Percentiles rank a stretch among this genome's conserved stretches.
These are phyloP conservation scores for Aphidius gifuensis DNA, from an alignment of 1,140 invertebrate species.

Conservation along the genomic window DNA sequence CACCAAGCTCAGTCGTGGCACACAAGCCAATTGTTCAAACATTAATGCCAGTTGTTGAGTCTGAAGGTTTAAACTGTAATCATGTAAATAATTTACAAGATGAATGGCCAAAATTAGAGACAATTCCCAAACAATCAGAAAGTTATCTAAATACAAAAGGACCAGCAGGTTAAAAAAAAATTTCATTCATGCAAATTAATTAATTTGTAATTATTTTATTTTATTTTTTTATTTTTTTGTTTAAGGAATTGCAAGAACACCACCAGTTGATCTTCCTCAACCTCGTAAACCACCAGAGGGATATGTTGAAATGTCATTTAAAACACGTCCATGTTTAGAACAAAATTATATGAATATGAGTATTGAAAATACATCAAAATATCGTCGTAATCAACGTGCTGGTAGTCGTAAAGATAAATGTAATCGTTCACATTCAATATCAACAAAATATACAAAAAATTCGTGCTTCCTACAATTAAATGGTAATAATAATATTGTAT, in stretches of 20 bases:
- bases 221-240: conserved; percentile 10
- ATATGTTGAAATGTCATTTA: conserved; percentile 63
- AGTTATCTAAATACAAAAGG: conserved; percentile 52
- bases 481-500: conserved; percentile 37
- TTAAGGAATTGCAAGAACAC: conserved; percentile 45
- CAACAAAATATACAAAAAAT: conserved; percentile 51
- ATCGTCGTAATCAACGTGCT: conserved; percentile 30
- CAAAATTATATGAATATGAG: conserved; percentile 55
- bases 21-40: conserved; percentile 48
- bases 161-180: conserved; percentile 41
- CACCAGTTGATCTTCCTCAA: conserved; percentile 50
- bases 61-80: conserved; percentile 40
- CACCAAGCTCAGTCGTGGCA: conserved; percentile 32
- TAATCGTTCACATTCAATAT: conserved; percentile 59
- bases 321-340: conserved; percentile 41
- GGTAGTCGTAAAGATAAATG: conserved; percentile 50
- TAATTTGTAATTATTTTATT: not conserved
- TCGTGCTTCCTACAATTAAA: conserved; percentile 49
- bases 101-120: conserved; percentile 41
- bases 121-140: conserved; percentile 48
- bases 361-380: conserved; percentile 31
- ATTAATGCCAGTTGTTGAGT: conserved; percentile 51
- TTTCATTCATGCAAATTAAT: not conserved
- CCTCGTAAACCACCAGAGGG: conserved; percentile 56
- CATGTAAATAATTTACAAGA: conserved; percentile 41